These are phyloP conservation scores for Troides aeacus DNA, from an alignment of 2,888 invertebrate species.

Conservation along the genomic window DNA sequence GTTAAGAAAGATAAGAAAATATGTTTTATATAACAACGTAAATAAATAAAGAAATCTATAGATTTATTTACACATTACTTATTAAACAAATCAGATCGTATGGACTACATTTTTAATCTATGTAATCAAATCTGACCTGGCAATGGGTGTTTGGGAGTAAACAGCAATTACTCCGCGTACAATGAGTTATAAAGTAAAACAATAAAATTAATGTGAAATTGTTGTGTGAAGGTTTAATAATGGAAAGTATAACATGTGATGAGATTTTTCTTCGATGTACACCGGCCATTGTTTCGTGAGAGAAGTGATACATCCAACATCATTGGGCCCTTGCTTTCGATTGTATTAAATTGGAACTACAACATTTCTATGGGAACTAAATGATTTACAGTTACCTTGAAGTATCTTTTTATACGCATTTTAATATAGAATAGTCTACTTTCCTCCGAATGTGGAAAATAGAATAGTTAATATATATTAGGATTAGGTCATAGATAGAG, in stretches of 20 bases:
- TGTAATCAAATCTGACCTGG: too few relatives aligned
- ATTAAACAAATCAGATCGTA: too few relatives aligned
- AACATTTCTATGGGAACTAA: conserved; percentile 15
- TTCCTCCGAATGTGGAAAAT: neutral
- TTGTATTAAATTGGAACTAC: conserved; percentile 2
- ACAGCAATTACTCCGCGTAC: neutral
- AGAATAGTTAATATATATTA: neutral
- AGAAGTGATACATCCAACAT: conserved; percentile 12
- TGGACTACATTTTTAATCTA: too few relatives aligned
- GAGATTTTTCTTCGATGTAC: conserved; percentile 21
- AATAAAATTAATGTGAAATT: conserved; percentile 25
- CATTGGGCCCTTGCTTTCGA: conserved; percentile 15
- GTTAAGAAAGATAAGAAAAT: too few relatives aligned
- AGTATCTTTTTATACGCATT: neutral
- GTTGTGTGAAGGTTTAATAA: conserved; percentile 5
- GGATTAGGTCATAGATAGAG: neutral
- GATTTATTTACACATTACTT: too few relatives aligned
- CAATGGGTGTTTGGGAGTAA: neutral
- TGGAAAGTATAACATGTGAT: conserved; percentile 33
- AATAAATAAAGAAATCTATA: too few relatives aligned
- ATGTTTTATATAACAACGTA: too few relatives aligned
- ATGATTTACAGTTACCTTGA: neutral
- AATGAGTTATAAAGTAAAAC: conserved; percentile 14
- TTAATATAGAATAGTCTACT: too few relatives aligned
- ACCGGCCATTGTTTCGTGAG: conserved; percentile 27